Evolutionary conservation across 2,797 vertebrate species (phyloP).

Genomic region (Ctenosaura bakeri): DNA sequence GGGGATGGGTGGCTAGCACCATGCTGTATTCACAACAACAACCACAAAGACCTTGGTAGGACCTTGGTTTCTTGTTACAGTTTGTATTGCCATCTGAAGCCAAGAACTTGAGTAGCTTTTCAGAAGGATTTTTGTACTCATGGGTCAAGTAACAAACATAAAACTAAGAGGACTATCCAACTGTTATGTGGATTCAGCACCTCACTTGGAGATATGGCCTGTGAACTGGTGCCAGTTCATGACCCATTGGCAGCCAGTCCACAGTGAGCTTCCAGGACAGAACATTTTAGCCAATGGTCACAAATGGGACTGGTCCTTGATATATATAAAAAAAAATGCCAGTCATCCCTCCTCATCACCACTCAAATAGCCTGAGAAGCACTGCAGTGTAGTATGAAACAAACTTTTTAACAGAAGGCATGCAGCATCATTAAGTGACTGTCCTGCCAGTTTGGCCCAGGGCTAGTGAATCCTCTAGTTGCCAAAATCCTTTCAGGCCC

Average conservation of each 20-base stretch:
- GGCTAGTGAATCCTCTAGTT: background rate
- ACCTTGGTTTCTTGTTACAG: background rate
- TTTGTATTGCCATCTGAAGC: background rate
- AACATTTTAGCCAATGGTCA: too few relatives aligned
- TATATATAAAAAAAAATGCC: too few relatives aligned
- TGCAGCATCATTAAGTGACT: background rate
- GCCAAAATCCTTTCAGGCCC: background rate
- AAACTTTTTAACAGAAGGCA: slow-evolving; percentile 22
- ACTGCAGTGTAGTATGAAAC: slow-evolving; percentile 39
- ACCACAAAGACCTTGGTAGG: too few relatives aligned
- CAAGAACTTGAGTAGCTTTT: too few relatives aligned
- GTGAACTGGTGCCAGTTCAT: background rate
- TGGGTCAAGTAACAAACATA: slow-evolving; percentile 34
- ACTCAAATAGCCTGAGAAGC: background rate
- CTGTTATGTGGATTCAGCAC: slow-evolving; percentile 9
- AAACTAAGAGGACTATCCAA: slow-evolving; percentile 14
- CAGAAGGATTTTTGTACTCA: background rate
- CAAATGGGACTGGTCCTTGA: too few relatives aligned
- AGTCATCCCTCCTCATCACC: too few relatives aligned
- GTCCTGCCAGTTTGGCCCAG: background rate
- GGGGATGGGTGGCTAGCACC: too few relatives aligned
- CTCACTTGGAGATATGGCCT: slow-evolving; percentile 41
- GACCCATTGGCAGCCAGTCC: too few relatives aligned
- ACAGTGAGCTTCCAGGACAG: too few relatives aligned
- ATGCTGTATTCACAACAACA: too few relatives aligned